phyloP scores from a whole-genome alignment of 2,113 vertebrate genomes.

The Rana temporaria region DNA sequence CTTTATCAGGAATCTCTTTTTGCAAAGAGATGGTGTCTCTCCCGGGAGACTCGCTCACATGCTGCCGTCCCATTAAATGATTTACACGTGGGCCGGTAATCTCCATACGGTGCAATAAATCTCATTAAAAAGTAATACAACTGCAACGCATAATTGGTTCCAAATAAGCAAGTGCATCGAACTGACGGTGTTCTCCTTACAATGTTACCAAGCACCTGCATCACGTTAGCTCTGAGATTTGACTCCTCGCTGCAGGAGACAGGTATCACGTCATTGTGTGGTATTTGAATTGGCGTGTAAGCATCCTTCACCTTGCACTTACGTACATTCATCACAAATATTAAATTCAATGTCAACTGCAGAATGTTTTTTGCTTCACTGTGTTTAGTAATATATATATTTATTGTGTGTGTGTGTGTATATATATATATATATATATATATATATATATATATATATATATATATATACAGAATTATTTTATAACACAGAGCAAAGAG shows the following conservation, averaged over 20 bases:
- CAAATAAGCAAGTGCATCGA: conserved; percentile 57
- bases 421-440: no score
- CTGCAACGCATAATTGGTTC: conserved; percentile 58
- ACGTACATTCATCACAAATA: not conserved
- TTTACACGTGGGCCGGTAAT: conserved; percentile 58
- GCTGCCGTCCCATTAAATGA: conserved; percentile 55
- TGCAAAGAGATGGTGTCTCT: conserved; percentile 35
- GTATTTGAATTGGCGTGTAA: not conserved
- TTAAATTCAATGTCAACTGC: not conserved
- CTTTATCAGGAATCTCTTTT: conserved; percentile 32
- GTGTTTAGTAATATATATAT: no score
- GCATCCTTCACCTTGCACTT: not conserved
- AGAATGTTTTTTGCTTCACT: no score
- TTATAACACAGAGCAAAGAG: no score
- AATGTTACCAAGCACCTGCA: conserved; percentile 48
- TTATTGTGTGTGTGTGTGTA: no score
- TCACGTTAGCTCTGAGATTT: conserved; percentile 11
- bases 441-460: no score
- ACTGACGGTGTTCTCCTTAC: conserved; percentile 34
- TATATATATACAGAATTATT: no score
- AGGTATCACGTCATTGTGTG: conserved; percentile 3
- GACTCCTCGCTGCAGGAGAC: conserved; percentile 2
- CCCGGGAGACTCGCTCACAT: conserved; percentile 48
- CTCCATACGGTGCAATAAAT: conserved; percentile 59
- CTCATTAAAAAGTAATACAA: conserved; percentile 59